Base-by-base conservation (phyloP, 2,797 vertebrate genomes). In the Delichon dasypus region DNA sequence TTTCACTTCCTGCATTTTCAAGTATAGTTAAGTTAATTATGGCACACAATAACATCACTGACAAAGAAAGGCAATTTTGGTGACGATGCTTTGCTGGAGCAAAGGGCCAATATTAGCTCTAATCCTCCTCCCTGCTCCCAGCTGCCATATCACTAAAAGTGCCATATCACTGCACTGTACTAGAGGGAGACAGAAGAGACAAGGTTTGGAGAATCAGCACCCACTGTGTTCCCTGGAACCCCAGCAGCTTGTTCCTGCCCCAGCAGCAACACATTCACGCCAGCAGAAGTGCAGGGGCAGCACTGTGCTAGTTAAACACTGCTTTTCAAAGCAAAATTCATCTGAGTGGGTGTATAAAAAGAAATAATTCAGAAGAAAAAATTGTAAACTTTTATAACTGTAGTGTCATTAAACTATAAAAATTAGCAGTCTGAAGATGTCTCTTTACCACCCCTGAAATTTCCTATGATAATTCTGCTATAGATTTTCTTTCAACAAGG, bases 311-410 rank as follows among this genome's bases (percentile, higher is more conserved):
- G 62, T 45, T 38, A 78, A 65, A 96, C 21, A 32, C 22, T 91
- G 75, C 80, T 91, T 72, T 94, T 88, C 82, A 86, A 85, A 82
- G 57, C 67, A 50, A 89, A 91, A 94, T 54, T 73, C 8, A 78
- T 80, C 45, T 55, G 86, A 94, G 82, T 62, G 58, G 26, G 27
- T 7, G 2, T 67, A 21, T 11, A 90, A 88, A 78, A 92, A 77
- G 64, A 87, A 93, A 66, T 66, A 26, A 88, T 60, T 88, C 58
- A 94, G 38, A 95, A 91, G 76, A 34, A 82, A 89, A 95, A 67
- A 36, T 7, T 95, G 93, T 97, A 97, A 98, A 97, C 96, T 96
- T 96, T 94, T 65, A 79, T 70, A 95, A 95, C 72, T 97, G 97
- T 98, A 98, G 97, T 98, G 98, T 96, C 72, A 71, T 70, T 96